Evolutionary conservation across 1,140 invertebrate genomes (phyloP).

Genomic region (Bilobella aurantiaca): DNA sequence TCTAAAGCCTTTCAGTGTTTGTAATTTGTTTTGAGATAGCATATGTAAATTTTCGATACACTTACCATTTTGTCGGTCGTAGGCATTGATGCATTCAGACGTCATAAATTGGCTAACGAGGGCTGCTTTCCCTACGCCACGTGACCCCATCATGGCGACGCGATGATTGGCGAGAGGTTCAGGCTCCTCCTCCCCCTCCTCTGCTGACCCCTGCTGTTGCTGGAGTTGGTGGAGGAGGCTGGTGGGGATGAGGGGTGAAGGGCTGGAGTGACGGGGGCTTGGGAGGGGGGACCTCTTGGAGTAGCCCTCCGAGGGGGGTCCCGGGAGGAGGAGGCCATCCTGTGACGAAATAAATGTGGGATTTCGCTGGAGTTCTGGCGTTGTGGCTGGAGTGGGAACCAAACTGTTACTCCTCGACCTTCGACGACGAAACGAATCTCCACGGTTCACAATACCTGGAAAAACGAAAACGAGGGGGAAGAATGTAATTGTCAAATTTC

Average conservation of each 20-base stretch:
- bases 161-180: slow-evolving; percentile 47
- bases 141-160: slow-evolving; percentile 71
- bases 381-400: slow-evolving; percentile 42
- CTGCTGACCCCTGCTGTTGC: too few species aligned
- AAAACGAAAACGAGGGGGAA: slow-evolving; percentile 29
- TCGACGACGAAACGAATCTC: slow-evolving; percentile 71
- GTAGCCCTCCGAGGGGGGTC: slow-evolving; percentile 10
- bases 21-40: background rate
- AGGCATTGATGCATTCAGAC: slow-evolving; percentile 86
- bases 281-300: slow-evolving; percentile 22
- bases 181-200: slow-evolving; percentile 1
- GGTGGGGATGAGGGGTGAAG: slow-evolving; percentile 14
- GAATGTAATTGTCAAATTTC: too few species aligned
- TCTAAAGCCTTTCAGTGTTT: slow-evolving; percentile 1
- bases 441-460: slow-evolving; percentile 74
- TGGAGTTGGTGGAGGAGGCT: slow-evolving; percentile 32
- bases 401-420: slow-evolving; percentile 67
- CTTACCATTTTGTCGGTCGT: slow-evolving; percentile 66
- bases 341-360: slow-evolving; percentile 28
- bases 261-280: slow-evolving; percentile 3
- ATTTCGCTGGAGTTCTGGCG: slow-evolving; percentile 30
- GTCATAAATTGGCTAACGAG: slow-evolving; percentile 87
- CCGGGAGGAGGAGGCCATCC: slow-evolving; percentile 32
- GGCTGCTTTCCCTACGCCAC: slow-evolving; percentile 81
- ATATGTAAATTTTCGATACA: background rate